phyloP scores from a whole-genome alignment of 35 echinoderm and acorn worm species.

The Apostichopus californicus region DNA sequence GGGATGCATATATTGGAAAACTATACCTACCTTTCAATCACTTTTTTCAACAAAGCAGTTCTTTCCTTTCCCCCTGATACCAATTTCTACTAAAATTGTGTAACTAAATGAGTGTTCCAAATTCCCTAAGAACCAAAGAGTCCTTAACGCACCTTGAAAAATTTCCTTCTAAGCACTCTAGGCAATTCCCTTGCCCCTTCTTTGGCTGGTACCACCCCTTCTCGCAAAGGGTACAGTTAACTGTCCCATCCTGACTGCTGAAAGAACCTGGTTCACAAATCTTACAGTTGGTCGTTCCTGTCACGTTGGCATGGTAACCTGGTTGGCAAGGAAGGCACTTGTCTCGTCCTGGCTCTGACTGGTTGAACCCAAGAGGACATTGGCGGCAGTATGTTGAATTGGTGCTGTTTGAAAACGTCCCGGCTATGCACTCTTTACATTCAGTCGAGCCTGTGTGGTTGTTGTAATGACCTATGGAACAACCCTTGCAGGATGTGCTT shows the following conservation, averaged over 20 bases:
- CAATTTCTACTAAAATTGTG: too few relatives aligned
- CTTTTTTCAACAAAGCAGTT: too few relatives aligned
- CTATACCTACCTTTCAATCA: too few relatives aligned
- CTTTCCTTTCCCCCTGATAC: too few relatives aligned
- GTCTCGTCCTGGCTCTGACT: background rate
- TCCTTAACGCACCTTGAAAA: background rate
- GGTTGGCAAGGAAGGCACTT: conserved; percentile 23
- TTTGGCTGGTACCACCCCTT: conserved; percentile 41
- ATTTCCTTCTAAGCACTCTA: conserved; percentile 34
- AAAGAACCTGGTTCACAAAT: conserved; percentile 49
- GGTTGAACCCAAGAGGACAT: conserved; percentile 38
- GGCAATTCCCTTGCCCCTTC: conserved; percentile 6
- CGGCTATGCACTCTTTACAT: conserved; percentile 32
- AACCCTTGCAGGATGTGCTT: conserved; percentile 6
- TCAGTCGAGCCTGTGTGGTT: conserved; percentile 12
- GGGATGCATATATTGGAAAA: too few relatives aligned
- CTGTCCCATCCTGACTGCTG: conserved; percentile 31
- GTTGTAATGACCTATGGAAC: conserved; percentile 39
- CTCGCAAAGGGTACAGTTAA: conserved; percentile 42
- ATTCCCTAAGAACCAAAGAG: background rate
- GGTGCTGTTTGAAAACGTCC: conserved; percentile 36
- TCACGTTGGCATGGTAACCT: conserved; percentile 51
- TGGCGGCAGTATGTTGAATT: conserved; percentile 24
- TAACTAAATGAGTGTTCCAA: too few relatives aligned
- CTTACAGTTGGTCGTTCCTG: background rate